A percentile compares a stretch with the other conserved stretches of the same genome.
Conservation (phyloP, 2,797 vertebrate species). For the Poecilia gillii region DNA sequence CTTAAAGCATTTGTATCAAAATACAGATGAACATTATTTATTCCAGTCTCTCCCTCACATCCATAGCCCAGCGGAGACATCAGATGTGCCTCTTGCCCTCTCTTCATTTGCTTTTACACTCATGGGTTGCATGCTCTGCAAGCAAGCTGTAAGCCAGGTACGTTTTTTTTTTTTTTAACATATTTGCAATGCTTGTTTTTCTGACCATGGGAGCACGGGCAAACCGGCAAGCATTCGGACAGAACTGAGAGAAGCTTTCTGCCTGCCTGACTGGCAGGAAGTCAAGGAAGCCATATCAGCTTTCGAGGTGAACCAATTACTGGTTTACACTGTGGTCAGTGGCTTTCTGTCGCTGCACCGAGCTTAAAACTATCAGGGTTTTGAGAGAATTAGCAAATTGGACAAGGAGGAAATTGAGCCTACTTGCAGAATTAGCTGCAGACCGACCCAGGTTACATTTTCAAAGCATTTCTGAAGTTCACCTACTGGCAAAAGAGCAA, state of each 20-base stretch:
- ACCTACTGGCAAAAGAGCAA: not conserved
- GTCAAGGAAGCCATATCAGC: constrained; percentile 63
- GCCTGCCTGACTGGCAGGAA: constrained; percentile 64
- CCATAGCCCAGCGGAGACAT: constrained; percentile 37
- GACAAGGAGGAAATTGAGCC: constrained; percentile 48
- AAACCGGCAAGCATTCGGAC: constrained; percentile 39
- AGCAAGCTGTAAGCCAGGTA: constrained; percentile 77
- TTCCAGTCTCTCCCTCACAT: constrained; percentile 23
- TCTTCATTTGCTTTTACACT: constrained; percentile 57
- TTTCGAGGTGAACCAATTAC: constrained; percentile 76
- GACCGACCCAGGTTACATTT: constrained; percentile 12
- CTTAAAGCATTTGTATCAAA: not conserved
- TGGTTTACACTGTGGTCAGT: constrained; percentile 70
- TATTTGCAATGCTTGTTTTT: constrained; percentile 70
- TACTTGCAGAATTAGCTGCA: constrained; percentile 37
- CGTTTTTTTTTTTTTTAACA: constrained; percentile 45
- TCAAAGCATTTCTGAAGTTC: constrained; percentile 6
- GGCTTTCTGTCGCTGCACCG: constrained; percentile 68
- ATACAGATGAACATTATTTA: not conserved
- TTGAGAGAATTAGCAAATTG: constrained; percentile 67
- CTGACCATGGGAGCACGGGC: constrained; percentile 66
- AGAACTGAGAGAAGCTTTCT: constrained; percentile 52
- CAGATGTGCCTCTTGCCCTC: constrained; percentile 61
- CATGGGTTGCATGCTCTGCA: constrained; percentile 59
- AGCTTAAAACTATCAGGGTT: constrained; percentile 74